These are phyloP conservation scores for Montipora capricornis DNA, from an alignment of 64 coral and sea anemone species.

Conservation along the genomic window DNA sequence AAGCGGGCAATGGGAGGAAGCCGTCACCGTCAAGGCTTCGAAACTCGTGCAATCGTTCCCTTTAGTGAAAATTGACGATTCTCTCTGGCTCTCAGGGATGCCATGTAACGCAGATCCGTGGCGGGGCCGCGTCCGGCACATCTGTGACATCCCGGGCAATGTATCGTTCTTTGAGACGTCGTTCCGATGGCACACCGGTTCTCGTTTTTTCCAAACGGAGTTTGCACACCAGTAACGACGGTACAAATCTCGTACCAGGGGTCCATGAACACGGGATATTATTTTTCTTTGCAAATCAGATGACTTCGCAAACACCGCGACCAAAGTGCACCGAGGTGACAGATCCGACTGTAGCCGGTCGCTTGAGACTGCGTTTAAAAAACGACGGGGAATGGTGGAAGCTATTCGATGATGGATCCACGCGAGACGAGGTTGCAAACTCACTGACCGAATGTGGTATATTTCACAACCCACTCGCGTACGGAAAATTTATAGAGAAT, in stretches of 20 bases:
- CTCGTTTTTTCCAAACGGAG: background rate
- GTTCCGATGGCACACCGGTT: background rate
- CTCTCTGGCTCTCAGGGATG: conserved; percentile 6
- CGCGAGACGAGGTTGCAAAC: background rate
- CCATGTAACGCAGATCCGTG: background rate
- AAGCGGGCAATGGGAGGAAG: background rate
- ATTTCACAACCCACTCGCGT: background rate
- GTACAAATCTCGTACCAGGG: background rate
- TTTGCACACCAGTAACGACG: background rate
- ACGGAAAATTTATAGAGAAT: background rate
- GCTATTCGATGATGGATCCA: background rate
- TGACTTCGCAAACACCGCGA: background rate
- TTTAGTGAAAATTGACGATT: background rate
- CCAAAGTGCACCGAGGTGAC: background rate
- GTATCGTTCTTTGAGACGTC: background rate
- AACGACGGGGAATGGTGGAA: background rate
- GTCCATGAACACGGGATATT: background rate
- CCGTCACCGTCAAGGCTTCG: background rate
- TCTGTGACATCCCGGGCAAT: conserved; percentile 6
- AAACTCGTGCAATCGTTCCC: background rate
- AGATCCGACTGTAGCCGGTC: background rate
- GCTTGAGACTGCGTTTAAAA: background rate
- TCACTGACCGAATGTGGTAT: background rate
- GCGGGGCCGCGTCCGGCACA: background rate
- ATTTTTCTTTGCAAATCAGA: background rate